Base-by-base conservation (phyloP, 2,113 vertebrate species). In the Psittacula cyanocephala region DNA sequence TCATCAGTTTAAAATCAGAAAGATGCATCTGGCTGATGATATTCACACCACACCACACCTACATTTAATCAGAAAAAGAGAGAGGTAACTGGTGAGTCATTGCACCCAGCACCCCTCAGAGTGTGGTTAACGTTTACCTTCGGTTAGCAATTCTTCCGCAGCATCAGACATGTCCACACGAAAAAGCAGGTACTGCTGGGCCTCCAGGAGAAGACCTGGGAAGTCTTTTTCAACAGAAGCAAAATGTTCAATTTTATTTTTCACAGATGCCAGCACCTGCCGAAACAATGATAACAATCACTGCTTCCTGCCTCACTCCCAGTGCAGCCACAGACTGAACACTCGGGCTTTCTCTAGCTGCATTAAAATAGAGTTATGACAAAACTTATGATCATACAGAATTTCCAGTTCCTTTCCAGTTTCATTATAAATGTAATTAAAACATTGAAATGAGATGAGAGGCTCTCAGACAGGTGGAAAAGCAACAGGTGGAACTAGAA, bases 181-280 rank as follows among this genome's bases (percentile, higher is more conserved):
- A 89, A 98, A 98, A 85, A 99, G 98, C 87, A 99, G 97, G 97
- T 99, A 99, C 87, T 99, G 98, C 68, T 99, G 99, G 47, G 99
- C 99, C 43, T 99, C 98, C 55, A 98, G 97, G 55, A 99, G 98
- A 93, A 99, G 97, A 75, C 98, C 97, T 3, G 98, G 97, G 68
- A 99, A 99, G 95, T 99, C 99, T 94, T 98, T 98, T 96, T 98
- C 98, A 71, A 95, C 44, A 5, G 98, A 98, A 47, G 98, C 98
- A 96, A 98, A 98, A 91, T 98, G 97, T 60, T 99, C 99, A 18
- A 99, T 99, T 98, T 99, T 99, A 96, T 99, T 99, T 97, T 99
- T 99, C 95, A 99, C 98, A 63, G 98, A 99, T 62, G 99, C 99
- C 27, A 99, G 98, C 67, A 99, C 99, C 99, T 99, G 97, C 67